Evolutionary conservation across 1,140 invertebrate species (phyloP).

Genomic region (Lasioglossum baleicum): DNA sequence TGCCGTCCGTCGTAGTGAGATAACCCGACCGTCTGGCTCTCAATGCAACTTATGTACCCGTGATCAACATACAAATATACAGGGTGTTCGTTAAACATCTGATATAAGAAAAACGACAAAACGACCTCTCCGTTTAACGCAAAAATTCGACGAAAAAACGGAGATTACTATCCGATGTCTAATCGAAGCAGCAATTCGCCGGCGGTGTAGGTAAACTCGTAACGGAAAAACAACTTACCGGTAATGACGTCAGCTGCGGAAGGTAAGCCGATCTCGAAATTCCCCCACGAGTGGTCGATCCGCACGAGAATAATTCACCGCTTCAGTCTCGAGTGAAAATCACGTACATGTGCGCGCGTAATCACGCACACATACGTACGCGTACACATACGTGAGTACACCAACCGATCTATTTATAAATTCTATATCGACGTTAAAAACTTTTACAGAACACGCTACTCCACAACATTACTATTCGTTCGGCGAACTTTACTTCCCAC

Average conservation of each 20-base stretch:
- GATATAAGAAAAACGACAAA: background rate
- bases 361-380: constrained; percentile 67
- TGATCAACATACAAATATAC: background rate
- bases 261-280: constrained; percentile 69
- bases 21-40: background rate
- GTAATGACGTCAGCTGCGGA: constrained; percentile 78
- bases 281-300: constrained; percentile 51
- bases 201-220: background rate
- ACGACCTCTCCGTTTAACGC: too few species aligned
- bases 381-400: constrained; percentile 66
- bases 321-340: constrained; percentile 71
- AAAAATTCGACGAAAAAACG: too few species aligned
- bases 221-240: constrained; percentile 70
- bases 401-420: constrained; percentile 49
- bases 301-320: constrained; percentile 62
- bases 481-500: constrained; percentile 44
- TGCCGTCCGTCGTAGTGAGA: background rate
- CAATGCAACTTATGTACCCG: background rate
- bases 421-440: constrained; percentile 54
- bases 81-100: background rate
- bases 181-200: background rate
- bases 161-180: too few species aligned
- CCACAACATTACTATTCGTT: constrained; percentile 50
- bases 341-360: constrained; percentile 68
- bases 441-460: constrained; percentile 42